Base-by-base conservation (phyloP, 2,888 invertebrate genomes). In the Drosophila paucipuncta region DNA sequence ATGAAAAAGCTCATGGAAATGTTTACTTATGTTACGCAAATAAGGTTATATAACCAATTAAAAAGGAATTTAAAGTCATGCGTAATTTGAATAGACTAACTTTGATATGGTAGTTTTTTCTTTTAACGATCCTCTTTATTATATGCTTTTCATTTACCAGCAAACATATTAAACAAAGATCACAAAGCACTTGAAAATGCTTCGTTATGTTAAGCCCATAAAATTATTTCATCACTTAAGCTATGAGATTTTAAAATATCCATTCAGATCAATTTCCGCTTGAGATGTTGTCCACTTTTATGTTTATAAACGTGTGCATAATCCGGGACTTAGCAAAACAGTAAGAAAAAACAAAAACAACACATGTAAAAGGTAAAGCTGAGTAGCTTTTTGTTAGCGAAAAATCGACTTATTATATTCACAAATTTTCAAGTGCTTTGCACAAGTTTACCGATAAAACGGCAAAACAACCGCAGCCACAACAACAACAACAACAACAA, bases 361-460 rank as follows among this genome's bases (percentile, higher is more conserved):
- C 7, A 58, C 30, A 7, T 47, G 22, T n/a, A 47, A 47, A 7
- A 16, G 22, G 30, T 41, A 25, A 18, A 50, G 31, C 33, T 6
- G 16, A 49, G 37, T 39, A 25, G 47, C 28, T 47, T 39, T 39
- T 28, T 35, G n/a, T 18, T 55, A 41, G 49, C 37, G 16, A 30
- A 69, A 72, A 77, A 47, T 66, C 59, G 55, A 67, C 68, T 81
- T 74, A 85, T 77, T 77, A 77, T 69, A 78, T 72, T 54, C 68
- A 49, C 60, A 64, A 82, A 85, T 80, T 83, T 83, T 69, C 73
- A 85, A 88, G 78, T 72, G 67, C 73, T 78, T 73, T 47, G 55
- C 75, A 35, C 61, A 85, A 85, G 71, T 90, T 85, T 88, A 70
- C 43, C 67, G 59, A 90, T 85, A 83, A 85, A 85, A 70, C 49